Base-by-base conservation (phyloP, 2,113 vertebrate species). In the Daboia siamensis region DNA sequence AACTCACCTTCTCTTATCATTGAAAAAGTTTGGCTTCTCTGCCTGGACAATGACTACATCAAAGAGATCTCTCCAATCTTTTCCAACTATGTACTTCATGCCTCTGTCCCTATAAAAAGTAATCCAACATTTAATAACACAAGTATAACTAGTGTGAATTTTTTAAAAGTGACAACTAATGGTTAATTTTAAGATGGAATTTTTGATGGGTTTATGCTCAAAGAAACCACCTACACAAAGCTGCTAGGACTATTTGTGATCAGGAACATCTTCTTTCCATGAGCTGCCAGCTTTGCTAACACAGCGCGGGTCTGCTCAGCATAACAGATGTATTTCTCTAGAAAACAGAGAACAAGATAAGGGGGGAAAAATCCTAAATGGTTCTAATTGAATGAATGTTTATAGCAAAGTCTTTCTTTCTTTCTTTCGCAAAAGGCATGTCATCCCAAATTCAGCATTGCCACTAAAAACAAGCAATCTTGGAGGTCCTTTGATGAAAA, bases 221-320 rank as follows among this genome's bases (percentile, higher is more conserved):
- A 46, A 55, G 88, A 54, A 64, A 23, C n/a, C 57, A 98, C 99
- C 98, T 96, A 99, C 99, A 99, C 99, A 90, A 99, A 99, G 96
- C 99, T 99, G 92, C 99, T 98, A 33, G 99, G 99, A 96, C 99
- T 99, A 57, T 99, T 99, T 94, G 99, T 99, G 94, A 99, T 99
- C 87, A 99, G 98, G 96, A 99, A 99, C 98, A 99, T 99, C 97
- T 99, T 99, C 98, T 99, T 99, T 92, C 98, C 99, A 0, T 98
- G 98, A 90, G 98, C 98, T 55, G 98, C 98, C 95, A 99, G 97
- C 95, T 99, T 99, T 95, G 98, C 98, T 96, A 99, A 93, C 94
- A 99, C 99, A 0, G 99, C 99, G 0, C 99, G 98, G 17, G 98
- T 99, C 94, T 99, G 98, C 92, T 99, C 99, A 0, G 98, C 98